These are phyloP conservation scores for Phymatocera aterrima DNA, from an alignment of 2,888 invertebrate species.

Conservation along the genomic window DNA sequence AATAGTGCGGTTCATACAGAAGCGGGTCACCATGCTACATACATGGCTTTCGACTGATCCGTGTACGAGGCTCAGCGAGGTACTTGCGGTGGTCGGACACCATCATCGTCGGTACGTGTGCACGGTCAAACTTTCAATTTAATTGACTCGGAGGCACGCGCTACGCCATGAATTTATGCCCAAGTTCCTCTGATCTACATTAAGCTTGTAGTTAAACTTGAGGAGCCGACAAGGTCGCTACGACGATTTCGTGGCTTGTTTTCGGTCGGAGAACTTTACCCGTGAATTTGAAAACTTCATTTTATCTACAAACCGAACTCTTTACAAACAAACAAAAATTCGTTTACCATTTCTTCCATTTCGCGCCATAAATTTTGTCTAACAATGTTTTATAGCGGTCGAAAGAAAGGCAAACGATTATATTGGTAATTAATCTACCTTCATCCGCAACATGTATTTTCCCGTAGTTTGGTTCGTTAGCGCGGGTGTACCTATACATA, in stretches of 20 bases:
- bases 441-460: background rate
- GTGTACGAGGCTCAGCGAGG: background rate
- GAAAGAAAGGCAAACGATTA: background rate
- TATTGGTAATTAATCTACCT: too few relatives aligned
- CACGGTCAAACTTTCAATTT: constrained; percentile 21
- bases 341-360: background rate
- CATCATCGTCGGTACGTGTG: background rate
- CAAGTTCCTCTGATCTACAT: background rate
- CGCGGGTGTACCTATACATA: too few relatives aligned
- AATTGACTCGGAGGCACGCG: constrained; percentile 17
- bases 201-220: constrained; percentile 14
- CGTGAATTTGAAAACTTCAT: background rate
- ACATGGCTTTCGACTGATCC: constrained; percentile 54
- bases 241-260: constrained; percentile 25
- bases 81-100: background rate
- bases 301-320: background rate
- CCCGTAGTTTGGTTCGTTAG: background rate
- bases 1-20: constrained; percentile 70
- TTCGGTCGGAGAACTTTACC: background rate
- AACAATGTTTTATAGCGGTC: too few relatives aligned
- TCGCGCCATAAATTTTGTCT: background rate
- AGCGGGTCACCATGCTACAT: constrained; percentile 71
- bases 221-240: background rate
- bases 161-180: background rate
- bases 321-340: background rate